Evolutionary conservation across 2,797 vertebrate genomes (phyloP), one percentile per base, ranked within the genome.

Genomic region (Dallia pectoralis): DNA sequence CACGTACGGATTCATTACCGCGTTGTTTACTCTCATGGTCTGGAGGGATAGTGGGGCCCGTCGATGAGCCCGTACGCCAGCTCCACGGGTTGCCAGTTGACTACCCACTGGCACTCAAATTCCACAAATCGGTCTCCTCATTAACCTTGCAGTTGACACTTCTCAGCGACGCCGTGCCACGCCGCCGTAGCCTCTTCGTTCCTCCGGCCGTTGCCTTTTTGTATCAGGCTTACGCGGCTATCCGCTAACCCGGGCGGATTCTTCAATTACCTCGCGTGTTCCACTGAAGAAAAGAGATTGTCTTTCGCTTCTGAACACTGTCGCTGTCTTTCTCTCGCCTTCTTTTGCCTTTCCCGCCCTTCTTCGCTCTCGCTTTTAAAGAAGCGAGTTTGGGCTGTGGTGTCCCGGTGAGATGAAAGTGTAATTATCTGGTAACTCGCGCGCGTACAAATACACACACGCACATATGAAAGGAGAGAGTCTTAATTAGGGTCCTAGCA

Each of bases 321-420:
- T 49, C 49, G 66, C 29, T 71, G 68, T 72, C 71, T 63, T 47
- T 56, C n/a, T 72, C 44, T 32, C 64, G 3, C 3, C 12, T 15
- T 27, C 53, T 29, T 67, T 12, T 62, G 33, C 51, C 19, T 48
- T 33, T 62, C 36, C 70, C 73, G 69, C 71, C 63, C 27, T 53
- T 19, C 71, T 32, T 32, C 64, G 4, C 1, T 7, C 71, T 93
- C 93, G 93, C 93, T 94, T 95, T 95, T 94, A 93, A 92, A 93
- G 93, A 93, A 94, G 94, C 94, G 94, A 94, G 94, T 95, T 95
- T 93, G 94, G 94, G 94, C 92, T 93, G 91, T 92, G 93, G 94
- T 93, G 91, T 95, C 95, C 95, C 94, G 95, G 94, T 94, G 95
- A 95, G 95, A 96, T 96, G 94, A 95, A 96, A 95, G 95, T 94